Evolutionary conservation across 1,140 invertebrate species (phyloP), one percentile per base, ranked within the genome.

Genomic region (Neodiprion fabricii): DNA sequence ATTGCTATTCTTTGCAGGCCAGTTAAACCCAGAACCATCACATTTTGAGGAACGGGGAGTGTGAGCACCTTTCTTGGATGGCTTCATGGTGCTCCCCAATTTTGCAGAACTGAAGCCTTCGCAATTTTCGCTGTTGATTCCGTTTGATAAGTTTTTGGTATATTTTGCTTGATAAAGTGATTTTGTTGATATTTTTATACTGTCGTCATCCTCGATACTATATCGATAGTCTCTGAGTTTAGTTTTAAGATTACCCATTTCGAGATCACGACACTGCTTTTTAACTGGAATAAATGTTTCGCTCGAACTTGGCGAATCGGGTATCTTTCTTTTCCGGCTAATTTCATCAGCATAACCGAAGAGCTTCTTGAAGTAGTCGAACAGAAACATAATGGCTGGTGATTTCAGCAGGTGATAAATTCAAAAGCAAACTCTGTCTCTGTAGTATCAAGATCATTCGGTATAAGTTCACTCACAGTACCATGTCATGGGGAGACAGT

Each of bases 341-440:
- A 71, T 49, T 72, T 82, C 81, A 73, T 85, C 84, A n/a, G 74
- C 80, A 79, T 79, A 81, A 4, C 82, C 78, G 65, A 86, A 84
- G 1, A 86, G 53, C 70, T 69, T 83, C 71, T 79, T 84, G 3
- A 86, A 66, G 71, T 83, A 81, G n/a, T 84, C 76, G 72, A 85
- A 86, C 69, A 85, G 65, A 79, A 84, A 80, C 49, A 77, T 81
- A 67, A 75, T 71, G 71, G 53, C 53, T 9, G 4, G n/a, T 12
- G 53, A 61, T 61, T 61, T 61, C 11, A 9, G 4, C 11, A 61
- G 11, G n/a, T 61, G n/a, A 61, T 14, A 61, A 61, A 61, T 40
- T 61, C 53, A 61, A 61, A 61, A 61, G n/a, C n/a, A 12, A 14
- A 61, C 53, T 61, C 53, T 61, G 11, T 17, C 53, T 61, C n/a